Percentiles rank a stretch among this genome's conserved stretches.
These are phyloP conservation scores for Eupelmus urozonus DNA, from an alignment of 2,888 invertebrate genomes.

Conservation along the genomic window DNA sequence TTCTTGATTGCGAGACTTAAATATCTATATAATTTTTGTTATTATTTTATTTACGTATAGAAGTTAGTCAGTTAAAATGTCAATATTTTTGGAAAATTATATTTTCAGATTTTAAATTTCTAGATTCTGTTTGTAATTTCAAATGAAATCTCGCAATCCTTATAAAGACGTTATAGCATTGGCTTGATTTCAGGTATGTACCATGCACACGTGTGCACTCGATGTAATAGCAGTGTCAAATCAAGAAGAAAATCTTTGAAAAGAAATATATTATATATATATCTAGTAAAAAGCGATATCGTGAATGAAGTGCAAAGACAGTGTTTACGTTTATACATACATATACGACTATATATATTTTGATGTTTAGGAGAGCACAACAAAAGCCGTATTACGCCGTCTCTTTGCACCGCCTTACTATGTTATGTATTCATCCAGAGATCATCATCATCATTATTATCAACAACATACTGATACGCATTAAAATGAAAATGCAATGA, in stretches of 20 bases:
- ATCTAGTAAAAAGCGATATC: background rate
- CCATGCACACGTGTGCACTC: constrained; percentile 11
- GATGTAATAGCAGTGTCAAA: constrained; percentile 16
- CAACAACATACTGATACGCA: too few species aligned
- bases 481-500: too few species aligned
- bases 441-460: too few species aligned
- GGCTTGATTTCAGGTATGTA: constrained; percentile 42
- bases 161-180: background rate
- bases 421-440: background rate
- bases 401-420: constrained; percentile 70
- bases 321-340: constrained; percentile 22
- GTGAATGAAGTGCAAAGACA: constrained; percentile 41
- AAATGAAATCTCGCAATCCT: constrained; percentile 8
- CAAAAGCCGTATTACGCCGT: constrained; percentile 66
- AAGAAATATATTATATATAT: background rate
- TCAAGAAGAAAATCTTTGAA: constrained; percentile 11
- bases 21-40: background rate
- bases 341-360: constrained; percentile 30
- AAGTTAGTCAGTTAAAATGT: too few species aligned
- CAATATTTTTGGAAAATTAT: background rate
- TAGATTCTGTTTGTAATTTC: background rate
- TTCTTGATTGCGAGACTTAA: constrained; percentile 25
- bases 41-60: background rate
- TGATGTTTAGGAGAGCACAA: constrained; percentile 71
- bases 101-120: too few species aligned